phyloP scores from a whole-genome alignment of 2,113 vertebrate genomes.

The Erythrocercus mccallii region DNA sequence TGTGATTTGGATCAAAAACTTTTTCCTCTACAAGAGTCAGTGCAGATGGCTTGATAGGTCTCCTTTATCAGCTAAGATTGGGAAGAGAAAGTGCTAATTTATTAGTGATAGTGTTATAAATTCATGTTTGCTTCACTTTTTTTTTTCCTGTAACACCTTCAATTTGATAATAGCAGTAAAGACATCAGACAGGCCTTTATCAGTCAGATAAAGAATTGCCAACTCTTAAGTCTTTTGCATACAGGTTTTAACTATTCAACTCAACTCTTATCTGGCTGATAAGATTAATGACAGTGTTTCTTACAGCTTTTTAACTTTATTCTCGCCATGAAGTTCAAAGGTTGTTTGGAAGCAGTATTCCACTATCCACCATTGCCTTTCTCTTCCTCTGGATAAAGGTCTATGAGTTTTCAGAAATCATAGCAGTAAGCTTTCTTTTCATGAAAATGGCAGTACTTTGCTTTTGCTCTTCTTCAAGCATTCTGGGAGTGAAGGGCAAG shows the following conservation, averaged over 20 bases:
- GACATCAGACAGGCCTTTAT: neutral
- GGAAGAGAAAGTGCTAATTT: constrained; percentile 1
- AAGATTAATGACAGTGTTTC: constrained; percentile 49
- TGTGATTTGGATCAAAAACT: neutral
- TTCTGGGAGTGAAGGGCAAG: neutral
- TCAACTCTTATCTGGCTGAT: constrained; percentile 53
- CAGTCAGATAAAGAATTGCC: constrained; percentile 30
- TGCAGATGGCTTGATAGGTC: neutral
- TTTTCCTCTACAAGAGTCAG: neutral
- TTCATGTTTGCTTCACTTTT: neutral
- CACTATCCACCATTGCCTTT: neutral
- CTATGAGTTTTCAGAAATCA: neutral
- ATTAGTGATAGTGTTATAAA: neutral
- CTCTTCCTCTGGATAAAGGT: neutral
- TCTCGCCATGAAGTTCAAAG: constrained; percentile 16
- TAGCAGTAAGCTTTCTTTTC: neutral
- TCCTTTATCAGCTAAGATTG: neutral
- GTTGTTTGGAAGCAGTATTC: neutral
- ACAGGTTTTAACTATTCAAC: neutral
- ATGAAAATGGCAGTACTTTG: neutral
- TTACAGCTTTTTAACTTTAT: constrained; percentile 21
- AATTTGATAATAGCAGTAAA: neutral
- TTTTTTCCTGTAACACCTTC: neutral
- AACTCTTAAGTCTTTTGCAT: neutral
- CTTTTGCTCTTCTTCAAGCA: neutral